These are phyloP conservation scores for Drosophila albomicans DNA, from an alignment of 1,140 invertebrate species.

Conservation along the genomic window DNA sequence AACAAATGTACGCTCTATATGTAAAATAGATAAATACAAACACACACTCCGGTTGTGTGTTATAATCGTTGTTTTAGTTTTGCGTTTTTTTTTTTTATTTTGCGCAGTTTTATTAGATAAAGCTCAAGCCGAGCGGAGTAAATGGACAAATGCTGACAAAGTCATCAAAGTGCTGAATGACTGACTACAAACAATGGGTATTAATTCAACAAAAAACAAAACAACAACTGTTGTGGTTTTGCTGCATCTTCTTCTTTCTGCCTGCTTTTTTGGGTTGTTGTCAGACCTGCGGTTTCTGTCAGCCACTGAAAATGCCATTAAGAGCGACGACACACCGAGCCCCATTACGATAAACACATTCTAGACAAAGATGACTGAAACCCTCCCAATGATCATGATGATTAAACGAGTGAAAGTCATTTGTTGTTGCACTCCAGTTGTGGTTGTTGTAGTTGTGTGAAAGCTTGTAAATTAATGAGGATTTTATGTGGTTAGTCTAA, in stretches of 20 bases:
- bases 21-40: conserved; percentile 50
- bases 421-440: conserved; percentile 6
- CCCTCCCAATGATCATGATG: conserved; percentile 28
- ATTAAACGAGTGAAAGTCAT: conserved; percentile 73
- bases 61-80: conserved; percentile 25
- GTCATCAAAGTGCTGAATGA: conserved; percentile 46
- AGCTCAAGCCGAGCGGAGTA: conserved; percentile 31
- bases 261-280: conserved; percentile 3
- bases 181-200: conserved; percentile 27
- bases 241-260: background rate
- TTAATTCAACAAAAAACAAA: conserved; percentile 56
- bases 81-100: conserved; percentile 8
- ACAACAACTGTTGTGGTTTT: conserved; percentile 47
- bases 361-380: conserved; percentile 41
- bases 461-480: conserved; percentile 71
- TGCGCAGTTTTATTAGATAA: conserved; percentile 47
- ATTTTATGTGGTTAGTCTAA: conserved; percentile 65
- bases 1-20: conserved; percentile 58
- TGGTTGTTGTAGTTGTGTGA: conserved; percentile 30
- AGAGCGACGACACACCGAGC: conserved; percentile 7
- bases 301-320: conserved; percentile 67
- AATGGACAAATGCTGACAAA: conserved; percentile 48
- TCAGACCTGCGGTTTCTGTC: conserved; percentile 22
- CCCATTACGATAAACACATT: conserved; percentile 30
- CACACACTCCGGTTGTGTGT: conserved; percentile 4